These are phyloP conservation scores for cattle (Bos taurus) DNA, from an alignment of 2,113 vertebrate species.

Conservation along the genomic window DNA sequence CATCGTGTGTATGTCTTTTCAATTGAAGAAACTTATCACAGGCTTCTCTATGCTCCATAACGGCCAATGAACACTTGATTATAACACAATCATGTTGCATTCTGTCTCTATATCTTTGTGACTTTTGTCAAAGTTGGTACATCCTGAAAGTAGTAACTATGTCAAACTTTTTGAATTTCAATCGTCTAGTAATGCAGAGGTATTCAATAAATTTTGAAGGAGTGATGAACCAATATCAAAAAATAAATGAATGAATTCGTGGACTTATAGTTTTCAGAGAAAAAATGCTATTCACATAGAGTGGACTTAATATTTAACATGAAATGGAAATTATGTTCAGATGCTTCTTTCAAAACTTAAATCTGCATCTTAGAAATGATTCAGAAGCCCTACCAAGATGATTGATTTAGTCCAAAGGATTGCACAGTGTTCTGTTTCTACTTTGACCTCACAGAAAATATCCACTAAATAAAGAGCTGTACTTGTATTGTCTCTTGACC, in stretches of 20 bases:
- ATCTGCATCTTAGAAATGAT: background rate
- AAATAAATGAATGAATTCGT: background rate
- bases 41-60: background rate
- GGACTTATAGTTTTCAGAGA: background rate
- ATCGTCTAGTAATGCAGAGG: background rate
- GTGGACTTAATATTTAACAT: background rate
- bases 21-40: background rate
- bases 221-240: background rate
- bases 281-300: background rate
- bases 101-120: background rate
- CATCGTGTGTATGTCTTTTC: background rate
- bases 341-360: background rate
- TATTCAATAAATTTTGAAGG: background rate
- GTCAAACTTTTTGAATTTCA: background rate
- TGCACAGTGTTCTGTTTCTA: background rate
- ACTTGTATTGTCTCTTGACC: background rate
- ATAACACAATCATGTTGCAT: background rate
- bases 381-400: background rate
- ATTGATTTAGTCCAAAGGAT: background rate
- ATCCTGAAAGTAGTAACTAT: background rate
- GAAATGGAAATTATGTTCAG: background rate
- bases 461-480: background rate
- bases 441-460: constrained; percentile 16
- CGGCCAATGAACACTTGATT: background rate
- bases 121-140: background rate